phyloP scores from a whole-genome alignment of 92 coral and sea anemone species.

The Meandrina meandrites region DNA sequence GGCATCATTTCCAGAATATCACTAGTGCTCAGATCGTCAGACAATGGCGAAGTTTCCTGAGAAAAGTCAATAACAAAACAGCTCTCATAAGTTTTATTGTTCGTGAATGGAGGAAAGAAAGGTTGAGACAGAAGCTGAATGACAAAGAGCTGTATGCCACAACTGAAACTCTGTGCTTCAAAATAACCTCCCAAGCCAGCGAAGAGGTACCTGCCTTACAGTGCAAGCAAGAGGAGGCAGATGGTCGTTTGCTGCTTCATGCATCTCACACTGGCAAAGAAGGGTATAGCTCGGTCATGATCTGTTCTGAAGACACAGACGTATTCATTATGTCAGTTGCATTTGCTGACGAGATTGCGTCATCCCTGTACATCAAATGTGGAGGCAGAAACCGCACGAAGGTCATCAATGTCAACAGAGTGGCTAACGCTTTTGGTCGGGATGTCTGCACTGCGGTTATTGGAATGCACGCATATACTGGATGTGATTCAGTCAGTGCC shows the following conservation, averaged over 20 bases:
- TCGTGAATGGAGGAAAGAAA: conserved; percentile 49
- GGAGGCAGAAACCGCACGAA: conserved; percentile 34
- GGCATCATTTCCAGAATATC: not conserved
- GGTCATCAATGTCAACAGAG: conserved; percentile 33
- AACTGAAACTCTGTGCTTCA: conserved; percentile 7
- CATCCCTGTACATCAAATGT: conserved; percentile 12
- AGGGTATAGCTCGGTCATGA: conserved; percentile 42
- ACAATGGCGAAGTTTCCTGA: conserved; percentile 50
- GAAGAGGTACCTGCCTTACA: conserved; percentile 29
- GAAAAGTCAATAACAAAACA: conserved; percentile 30
- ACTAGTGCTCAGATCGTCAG: conserved; percentile 15
- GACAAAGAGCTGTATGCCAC: conserved; percentile 28
- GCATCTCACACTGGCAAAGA: conserved; percentile 49
- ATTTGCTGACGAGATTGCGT: conserved; percentile 19
- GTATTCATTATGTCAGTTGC: conserved; percentile 41
- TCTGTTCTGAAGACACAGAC: conserved; percentile 55
- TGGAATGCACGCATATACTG: conserved; percentile 51
- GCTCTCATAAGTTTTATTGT: conserved; percentile 44
- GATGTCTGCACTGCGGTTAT: conserved; percentile 44
- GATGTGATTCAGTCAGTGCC: conserved; percentile 42
- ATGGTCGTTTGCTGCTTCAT: conserved; percentile 51
- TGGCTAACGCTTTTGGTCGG: conserved; percentile 23
- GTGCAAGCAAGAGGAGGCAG: conserved; percentile 59
- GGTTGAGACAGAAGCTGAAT: conserved; percentile 31
- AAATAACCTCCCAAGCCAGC: conserved; percentile 29